Evolutionary conservation across 2,797 vertebrate species (phyloP).

Genomic region (Phrynocephalus vlangalii): DNA sequence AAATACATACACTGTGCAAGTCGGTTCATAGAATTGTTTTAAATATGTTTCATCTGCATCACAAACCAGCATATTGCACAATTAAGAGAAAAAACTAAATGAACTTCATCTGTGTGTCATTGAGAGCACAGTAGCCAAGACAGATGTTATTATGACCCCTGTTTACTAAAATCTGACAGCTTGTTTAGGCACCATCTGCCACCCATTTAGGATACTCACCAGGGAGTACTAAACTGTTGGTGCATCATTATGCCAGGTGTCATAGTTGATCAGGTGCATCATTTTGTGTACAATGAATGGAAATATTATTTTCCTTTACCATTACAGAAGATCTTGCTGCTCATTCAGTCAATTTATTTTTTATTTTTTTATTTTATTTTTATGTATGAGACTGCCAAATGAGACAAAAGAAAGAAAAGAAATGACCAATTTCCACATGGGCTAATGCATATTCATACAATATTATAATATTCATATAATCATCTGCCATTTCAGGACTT

Average conservation of each 20-base stretch:
- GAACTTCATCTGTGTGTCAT: constrained; percentile 23
- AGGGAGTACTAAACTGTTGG: background rate
- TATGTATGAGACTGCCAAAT: background rate
- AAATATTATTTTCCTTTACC: background rate
- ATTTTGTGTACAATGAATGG: background rate
- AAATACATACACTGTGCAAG: background rate
- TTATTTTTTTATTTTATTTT: too few relatives aligned
- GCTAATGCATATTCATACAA: too few relatives aligned
- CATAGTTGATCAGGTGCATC: constrained; percentile 26
- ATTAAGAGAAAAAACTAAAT: constrained; percentile 18
- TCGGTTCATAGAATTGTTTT: background rate
- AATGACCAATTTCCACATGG: background rate
- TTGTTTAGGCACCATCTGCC: constrained; percentile 38
- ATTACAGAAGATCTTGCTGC: constrained; percentile 11
- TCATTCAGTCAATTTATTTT: background rate
- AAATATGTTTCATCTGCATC: constrained; percentile 19
- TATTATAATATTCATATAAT: background rate
- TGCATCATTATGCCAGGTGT: background rate
- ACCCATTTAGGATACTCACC: constrained; percentile 17
- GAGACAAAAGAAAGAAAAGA: background rate
- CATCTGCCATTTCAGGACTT: background rate
- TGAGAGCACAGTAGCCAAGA: background rate
- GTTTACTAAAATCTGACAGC: constrained; percentile 1
- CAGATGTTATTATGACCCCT: constrained; percentile 25
- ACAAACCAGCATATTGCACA: constrained; percentile 11